Evolutionary conservation across 1,140 invertebrate species (phyloP), one percentile per base, ranked within the genome.

Genomic region (Philotrypesis tridentata): DNA sequence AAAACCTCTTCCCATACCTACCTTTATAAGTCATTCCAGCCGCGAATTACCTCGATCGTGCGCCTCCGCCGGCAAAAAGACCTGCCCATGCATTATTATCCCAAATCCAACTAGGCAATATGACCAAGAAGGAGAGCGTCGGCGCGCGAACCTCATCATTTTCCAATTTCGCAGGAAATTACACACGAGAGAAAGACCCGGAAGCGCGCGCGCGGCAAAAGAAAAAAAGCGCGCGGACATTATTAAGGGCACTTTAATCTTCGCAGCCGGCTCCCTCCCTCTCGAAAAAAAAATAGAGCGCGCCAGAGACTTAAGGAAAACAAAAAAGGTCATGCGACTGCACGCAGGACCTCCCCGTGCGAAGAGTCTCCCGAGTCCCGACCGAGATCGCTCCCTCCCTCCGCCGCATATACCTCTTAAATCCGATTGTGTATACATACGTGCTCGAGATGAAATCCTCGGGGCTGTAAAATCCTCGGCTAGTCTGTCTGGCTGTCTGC

Each of bases 241-340:
- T 43, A 48, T 72, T 43, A 72, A 72, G 37, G 33, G 40, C n/a
- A 48, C 70, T 70, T 70, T 70, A 33, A 70, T 70, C 31, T 70
- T 37, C 21, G 33, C 67, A 33, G 27, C 21, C 27, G 29, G n/a
- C n/a, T n/a, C n/a, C n/a, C n/a, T n/a, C n/a, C n/a, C 21, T 2
- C 31, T 1, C 12, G 67, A 43, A 27, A 43, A 72, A 40, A 72
- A 72, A 11, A 40, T 3, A 31, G 11, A 68, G n/a, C n/a, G n/a
- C 23, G 23, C 12, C 17, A n/a, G 25, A 12, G 21, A 5, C 6
- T 12, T 5, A 37, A n/a, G 21, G 1, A 70, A 31, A 70, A 70
- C 27, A 70, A 37, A 70, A 9, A 73, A 43, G 29, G n/a, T 0
- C 1, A 14, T 0, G 8, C 8, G 21, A 48, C 1, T 1, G 23